phyloP scores from a whole-genome alignment of 2,888 invertebrate species.

The Conomelus anceps region DNA sequence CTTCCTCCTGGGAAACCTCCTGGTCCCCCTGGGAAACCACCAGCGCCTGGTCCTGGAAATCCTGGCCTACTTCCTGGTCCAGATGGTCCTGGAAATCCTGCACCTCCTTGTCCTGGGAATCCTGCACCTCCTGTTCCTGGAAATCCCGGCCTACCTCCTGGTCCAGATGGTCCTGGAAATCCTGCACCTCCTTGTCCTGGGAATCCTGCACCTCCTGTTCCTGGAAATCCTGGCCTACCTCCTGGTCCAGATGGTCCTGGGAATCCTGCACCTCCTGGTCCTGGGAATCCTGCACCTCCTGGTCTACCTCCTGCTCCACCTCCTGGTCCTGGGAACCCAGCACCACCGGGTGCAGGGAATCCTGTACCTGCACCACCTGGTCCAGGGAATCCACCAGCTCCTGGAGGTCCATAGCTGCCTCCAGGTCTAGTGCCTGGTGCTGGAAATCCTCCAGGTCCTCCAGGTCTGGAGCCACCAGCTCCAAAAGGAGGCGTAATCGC shows the following conservation, averaged over 20 bases:
- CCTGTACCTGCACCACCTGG: conserved; percentile 18
- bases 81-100: conserved; percentile 20
- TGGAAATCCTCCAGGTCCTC: conserved; percentile 8
- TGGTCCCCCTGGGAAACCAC: conserved; percentile 19
- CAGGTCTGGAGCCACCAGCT: conserved; percentile 20
- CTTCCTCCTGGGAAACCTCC: conserved; percentile 35
- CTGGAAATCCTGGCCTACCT: conserved; percentile 22
- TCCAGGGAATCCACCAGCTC: conserved; percentile 19
- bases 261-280: conserved; percentile 4
- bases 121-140: conserved; percentile 8
- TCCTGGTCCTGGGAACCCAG: conserved; percentile 17
- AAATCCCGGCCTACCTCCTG: conserved; percentile 7
- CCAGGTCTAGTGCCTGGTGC: conserved; percentile 14
- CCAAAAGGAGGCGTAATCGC: conserved; percentile 25
- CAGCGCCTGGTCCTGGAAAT: conserved; percentile 25
- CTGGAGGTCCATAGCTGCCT: neutral
- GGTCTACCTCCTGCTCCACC: conserved; percentile 14
- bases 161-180: conserved; percentile 34
- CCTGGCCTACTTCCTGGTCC: conserved; percentile 21
- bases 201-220: conserved; percentile 24
- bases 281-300: conserved; percentile 17
- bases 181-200: conserved; percentile 30
- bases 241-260: conserved; percentile 23
- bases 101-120: conserved; percentile 6
- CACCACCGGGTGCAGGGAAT: conserved; percentile 20